Percentiles rank a stretch among this genome's conserved stretches.
phyloP scores from a whole-genome alignment of 2,888 invertebrate species.

The Antheraea assamensis region DNA sequence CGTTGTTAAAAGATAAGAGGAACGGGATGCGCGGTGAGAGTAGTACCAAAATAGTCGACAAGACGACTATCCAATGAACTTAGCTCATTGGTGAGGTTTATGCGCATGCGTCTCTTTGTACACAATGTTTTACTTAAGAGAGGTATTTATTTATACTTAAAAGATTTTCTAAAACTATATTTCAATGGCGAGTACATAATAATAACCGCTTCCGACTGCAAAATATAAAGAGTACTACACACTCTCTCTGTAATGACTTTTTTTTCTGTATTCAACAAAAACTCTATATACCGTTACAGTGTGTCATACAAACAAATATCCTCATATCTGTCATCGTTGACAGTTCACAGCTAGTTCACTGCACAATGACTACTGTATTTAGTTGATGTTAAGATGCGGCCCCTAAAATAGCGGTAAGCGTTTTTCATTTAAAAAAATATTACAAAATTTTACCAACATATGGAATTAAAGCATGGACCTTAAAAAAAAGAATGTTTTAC shows the following conservation, averaged over 20 bases:
- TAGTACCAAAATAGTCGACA: no score
- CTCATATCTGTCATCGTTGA: conserved; percentile 20
- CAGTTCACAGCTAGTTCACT: conserved; percentile 23
- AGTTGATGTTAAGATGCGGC: neutral
- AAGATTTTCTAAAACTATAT: neutral
- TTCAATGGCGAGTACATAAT: conserved; percentile 7
- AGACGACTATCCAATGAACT: no score
- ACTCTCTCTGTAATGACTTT: conserved; percentile 12
- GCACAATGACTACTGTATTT: conserved; percentile 28
- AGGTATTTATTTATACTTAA: no score
- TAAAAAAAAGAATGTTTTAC: no score
- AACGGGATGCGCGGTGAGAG: no score
- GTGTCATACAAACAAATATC: conserved; percentile 22
- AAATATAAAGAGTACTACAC: conserved; percentile 3
- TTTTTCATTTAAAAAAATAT: neutral
- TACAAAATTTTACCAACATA: neutral
- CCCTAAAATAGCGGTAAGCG: neutral
- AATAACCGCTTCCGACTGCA: neutral
- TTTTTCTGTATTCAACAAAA: conserved; percentile 19
- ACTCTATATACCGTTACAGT: conserved; percentile 19
- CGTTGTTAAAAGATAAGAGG: no score
- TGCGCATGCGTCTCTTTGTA: no score
- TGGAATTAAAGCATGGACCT: neutral
- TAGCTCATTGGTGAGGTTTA: no score
- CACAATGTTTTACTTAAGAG: no score